Evolutionary conservation across 1,140 invertebrate species (phyloP).

Genomic region (Copidosoma floridanum): DNA sequence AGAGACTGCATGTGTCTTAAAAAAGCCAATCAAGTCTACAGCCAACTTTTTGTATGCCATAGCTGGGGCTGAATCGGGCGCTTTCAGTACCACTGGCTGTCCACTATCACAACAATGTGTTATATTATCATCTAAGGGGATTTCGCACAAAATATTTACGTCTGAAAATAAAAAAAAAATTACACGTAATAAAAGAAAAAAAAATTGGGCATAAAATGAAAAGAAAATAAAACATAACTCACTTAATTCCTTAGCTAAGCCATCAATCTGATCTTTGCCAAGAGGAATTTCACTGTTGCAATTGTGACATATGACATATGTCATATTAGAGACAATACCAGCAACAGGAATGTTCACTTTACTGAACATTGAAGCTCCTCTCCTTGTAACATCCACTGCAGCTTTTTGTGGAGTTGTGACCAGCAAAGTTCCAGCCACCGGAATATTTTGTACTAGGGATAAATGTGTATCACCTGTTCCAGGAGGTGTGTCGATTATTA

Average conservation of each 20-base stretch:
- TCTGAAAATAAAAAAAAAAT: conserved; percentile 26
- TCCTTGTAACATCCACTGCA: conserved; percentile 75
- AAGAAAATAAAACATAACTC: conserved; percentile 18
- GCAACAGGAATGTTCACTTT: conserved; percentile 77
- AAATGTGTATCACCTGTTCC: conserved; percentile 90
- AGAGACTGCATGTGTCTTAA: conserved; percentile 34
- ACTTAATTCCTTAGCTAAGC: conserved; percentile 59
- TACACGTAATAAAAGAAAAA: conserved; percentile 5
- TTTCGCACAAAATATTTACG: conserved; percentile 63
- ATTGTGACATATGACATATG: conserved; percentile 67
- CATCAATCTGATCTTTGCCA: conserved; percentile 61
- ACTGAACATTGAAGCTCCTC: conserved; percentile 78
- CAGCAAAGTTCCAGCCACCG: conserved; percentile 77
- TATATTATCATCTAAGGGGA: conserved; percentile 74
- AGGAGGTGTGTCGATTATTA: conserved; percentile 87
- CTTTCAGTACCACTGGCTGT: conserved; percentile 72
- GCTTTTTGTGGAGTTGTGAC: conserved; percentile 85
- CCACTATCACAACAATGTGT: conserved; percentile 72
- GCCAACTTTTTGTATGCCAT: conserved; percentile 61
- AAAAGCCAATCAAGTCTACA: conserved; percentile 56
- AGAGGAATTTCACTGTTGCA: conserved; percentile 66
- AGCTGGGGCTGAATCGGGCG: conserved; percentile 63
- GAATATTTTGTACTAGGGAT: conserved; percentile 82
- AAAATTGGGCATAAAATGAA: too few relatives aligned
- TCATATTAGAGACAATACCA: conserved; percentile 87